A percentile compares a stretch with the other conserved stretches of the same genome.
phyloP scores from a whole-genome alignment of 2,113 vertebrate genomes.

The Hippocampus comes region DNA sequence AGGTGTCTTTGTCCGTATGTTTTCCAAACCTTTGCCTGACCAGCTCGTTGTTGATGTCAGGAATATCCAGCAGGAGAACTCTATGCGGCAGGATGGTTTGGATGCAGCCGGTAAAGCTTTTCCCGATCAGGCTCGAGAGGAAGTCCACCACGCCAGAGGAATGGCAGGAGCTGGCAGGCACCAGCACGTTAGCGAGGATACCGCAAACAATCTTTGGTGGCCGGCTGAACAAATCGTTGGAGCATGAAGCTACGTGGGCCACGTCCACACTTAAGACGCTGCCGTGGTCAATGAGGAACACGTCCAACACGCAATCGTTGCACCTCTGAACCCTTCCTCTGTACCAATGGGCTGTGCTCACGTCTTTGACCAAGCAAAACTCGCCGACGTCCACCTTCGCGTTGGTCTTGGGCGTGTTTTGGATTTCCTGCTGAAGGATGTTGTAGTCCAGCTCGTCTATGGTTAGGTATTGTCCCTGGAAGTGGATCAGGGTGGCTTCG shows the following conservation, averaged over 20 bases:
- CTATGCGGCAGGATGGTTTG: constrained; percentile 77
- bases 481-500: constrained; percentile 78
- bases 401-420: constrained; percentile 74
- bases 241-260: constrained; percentile 71
- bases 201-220: constrained; percentile 83
- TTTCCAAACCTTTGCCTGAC: constrained; percentile 77
- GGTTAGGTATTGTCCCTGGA: constrained; percentile 76
- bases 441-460: constrained; percentile 83
- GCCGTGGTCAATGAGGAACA: constrained; percentile 83
- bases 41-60: constrained; percentile 76
- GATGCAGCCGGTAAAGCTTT: constrained; percentile 75
- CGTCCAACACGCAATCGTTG: constrained; percentile 62
- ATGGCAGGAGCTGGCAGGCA: constrained; percentile 71
- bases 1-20: constrained; percentile 80
- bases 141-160: constrained; percentile 74
- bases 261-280: constrained; percentile 70
- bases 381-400: constrained; percentile 67
- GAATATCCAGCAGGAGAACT: constrained; percentile 79
- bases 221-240: constrained; percentile 77
- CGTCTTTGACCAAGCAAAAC: constrained; percentile 85
- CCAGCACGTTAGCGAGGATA: constrained; percentile 84
- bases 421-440: constrained; percentile 83
- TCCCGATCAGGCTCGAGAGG: constrained; percentile 78
- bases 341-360: constrained; percentile 76
- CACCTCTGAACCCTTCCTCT: constrained; percentile 83